Percentiles rank a stretch among this genome's conserved stretches.
Conservation (phyloP, 2,113 vertebrate genomes). For the Oncorhynchus mykiss region DNA sequence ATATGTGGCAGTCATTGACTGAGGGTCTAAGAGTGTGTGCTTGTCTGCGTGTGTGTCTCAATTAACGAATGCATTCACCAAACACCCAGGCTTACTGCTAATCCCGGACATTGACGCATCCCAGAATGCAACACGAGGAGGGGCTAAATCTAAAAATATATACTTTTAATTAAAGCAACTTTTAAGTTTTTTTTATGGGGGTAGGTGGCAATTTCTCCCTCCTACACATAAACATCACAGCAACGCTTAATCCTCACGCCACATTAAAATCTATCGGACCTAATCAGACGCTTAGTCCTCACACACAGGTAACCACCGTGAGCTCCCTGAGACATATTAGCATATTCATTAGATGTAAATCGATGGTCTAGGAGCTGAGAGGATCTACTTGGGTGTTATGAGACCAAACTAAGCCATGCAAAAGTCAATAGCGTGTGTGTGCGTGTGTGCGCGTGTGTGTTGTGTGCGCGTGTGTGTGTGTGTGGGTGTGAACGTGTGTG, state of each 20-base stretch:
- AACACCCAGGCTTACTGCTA: constrained; percentile 61
- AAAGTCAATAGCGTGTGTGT: constrained; percentile 9
- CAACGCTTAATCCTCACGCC: constrained; percentile 49
- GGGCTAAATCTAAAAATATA: constrained; percentile 18
- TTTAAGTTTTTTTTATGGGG: constrained; percentile 28
- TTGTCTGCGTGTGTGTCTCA: constrained; percentile 36
- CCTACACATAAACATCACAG: constrained; percentile 60
- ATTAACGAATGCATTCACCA: constrained; percentile 57
- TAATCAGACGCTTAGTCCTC: constrained; percentile 49
- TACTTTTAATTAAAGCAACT: constrained; percentile 39
- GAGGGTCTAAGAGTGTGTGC: neutral
- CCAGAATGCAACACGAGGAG: constrained; percentile 43
- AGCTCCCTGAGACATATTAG: constrained; percentile 52
- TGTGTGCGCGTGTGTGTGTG: too few relatives aligned
- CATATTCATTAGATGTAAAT: constrained; percentile 64
- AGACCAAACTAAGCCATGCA: constrained; percentile 57
- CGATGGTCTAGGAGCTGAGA: constrained; percentile 48
- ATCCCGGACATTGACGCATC: constrained; percentile 60
- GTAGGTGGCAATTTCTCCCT: constrained; percentile 51
- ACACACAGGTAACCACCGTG: constrained; percentile 23
- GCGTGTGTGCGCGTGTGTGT: too few relatives aligned
- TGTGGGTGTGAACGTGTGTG: too few relatives aligned
- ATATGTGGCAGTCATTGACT: neutral
- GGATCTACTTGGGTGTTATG: constrained; percentile 48
- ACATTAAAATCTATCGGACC: constrained; percentile 55